Evolutionary conservation across 2,888 invertebrate genomes (phyloP).

Genomic region (Trypoxylon attenuatum): DNA sequence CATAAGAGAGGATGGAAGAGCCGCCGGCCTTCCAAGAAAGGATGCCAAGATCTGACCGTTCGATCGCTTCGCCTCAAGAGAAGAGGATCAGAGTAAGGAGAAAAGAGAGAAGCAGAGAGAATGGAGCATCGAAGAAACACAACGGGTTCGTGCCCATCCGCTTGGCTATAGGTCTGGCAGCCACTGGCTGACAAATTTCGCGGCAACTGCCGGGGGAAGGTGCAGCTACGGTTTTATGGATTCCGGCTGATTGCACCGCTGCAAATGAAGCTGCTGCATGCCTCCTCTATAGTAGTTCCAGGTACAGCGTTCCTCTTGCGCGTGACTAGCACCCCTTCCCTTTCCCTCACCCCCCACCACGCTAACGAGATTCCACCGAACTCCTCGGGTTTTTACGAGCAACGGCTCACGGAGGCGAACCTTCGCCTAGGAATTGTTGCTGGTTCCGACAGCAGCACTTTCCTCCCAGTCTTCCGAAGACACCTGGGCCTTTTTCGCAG

Average conservation of each 20-base stretch:
- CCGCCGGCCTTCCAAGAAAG: neutral
- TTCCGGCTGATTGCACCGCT: conserved; percentile 10
- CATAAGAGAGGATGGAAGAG: neutral
- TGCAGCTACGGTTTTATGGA: conserved; percentile 13
- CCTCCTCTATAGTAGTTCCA: neutral
- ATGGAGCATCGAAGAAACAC: no score
- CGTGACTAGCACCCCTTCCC: neutral
- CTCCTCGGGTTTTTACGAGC: neutral
- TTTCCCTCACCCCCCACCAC: neutral
- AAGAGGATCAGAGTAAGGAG: neutral
- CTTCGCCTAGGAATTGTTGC: no score
- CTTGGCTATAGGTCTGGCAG: neutral
- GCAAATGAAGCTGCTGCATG: neutral
- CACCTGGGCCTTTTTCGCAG: no score
- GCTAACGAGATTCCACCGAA: neutral
- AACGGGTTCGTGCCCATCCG: neutral
- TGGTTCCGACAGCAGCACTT: no score
- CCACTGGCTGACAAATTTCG: conserved; percentile 8
- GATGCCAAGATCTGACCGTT: neutral
- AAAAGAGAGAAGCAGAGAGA: neutral
- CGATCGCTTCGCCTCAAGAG: neutral
- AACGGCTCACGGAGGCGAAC: no score
- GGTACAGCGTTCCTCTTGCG: neutral
- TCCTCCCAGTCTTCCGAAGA: no score
- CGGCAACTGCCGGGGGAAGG: neutral